phyloP scores from a whole-genome alignment of 2,113 vertebrate species.

The Mugil cephalus region DNA sequence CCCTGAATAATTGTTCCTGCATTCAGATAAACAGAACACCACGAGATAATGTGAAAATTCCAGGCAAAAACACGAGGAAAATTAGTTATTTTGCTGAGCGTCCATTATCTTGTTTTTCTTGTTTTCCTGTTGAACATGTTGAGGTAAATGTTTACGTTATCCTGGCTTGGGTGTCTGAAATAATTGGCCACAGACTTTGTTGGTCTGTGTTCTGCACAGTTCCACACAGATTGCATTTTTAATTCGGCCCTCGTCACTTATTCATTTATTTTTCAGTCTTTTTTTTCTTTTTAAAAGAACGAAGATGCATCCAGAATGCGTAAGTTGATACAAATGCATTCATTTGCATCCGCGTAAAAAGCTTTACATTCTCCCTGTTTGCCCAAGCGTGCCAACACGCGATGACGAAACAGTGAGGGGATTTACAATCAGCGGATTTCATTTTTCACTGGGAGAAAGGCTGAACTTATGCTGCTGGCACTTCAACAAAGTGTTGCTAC shows the following conservation, averaged over 20 bases:
- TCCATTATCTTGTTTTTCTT: not conserved
- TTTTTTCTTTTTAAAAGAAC: too few relatives aligned
- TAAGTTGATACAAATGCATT: not conserved
- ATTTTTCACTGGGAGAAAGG: slow-evolving; percentile 7
- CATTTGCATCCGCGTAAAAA: not conserved
- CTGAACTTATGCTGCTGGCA: slow-evolving; percentile 22
- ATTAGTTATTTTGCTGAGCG: not conserved
- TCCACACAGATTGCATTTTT: not conserved
- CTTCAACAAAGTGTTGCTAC: not conserved
- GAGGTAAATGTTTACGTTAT: not conserved
- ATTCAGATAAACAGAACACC: not conserved
- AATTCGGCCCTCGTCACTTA: not conserved
- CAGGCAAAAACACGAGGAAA: not conserved
- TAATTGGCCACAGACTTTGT: slow-evolving; percentile 14
- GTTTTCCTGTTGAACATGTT: not conserved
- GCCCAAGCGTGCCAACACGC: not conserved
- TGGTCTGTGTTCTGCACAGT: not conserved
- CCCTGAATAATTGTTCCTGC: not conserved
- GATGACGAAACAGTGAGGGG: not conserved
- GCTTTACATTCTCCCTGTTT: not conserved
- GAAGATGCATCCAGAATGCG: not conserved
- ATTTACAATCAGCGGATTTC: slow-evolving; percentile 4
- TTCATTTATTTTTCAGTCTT: too few relatives aligned
- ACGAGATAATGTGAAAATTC: not conserved
- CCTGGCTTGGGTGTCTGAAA: not conserved